Base-by-base conservation (phyloP, 1,140 invertebrate genomes). In the Vollenhovia emeryi region DNA sequence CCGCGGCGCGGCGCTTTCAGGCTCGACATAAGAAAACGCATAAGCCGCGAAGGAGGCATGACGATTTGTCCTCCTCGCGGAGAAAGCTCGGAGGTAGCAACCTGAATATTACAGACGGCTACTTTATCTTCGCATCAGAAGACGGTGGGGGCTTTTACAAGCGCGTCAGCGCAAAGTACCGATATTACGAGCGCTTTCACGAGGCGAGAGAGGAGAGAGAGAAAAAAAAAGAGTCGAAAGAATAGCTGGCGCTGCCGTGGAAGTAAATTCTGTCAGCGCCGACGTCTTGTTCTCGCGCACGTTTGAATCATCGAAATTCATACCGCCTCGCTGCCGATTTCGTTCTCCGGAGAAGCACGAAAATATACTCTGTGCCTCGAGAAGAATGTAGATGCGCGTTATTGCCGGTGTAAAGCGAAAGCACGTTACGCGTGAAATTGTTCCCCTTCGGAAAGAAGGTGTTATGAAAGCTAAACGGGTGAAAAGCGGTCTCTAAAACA, bases 171-270 rank as follows among this genome's bases (percentile, higher is more conserved):
- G 50, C 66, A 62, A n/a, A 84, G 69, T 84, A 84, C 71, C 45
- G 57, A 84, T 84, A 78, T 84, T 75, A 78, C 57, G 57, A 52
- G 43, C 27, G 80, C 73, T 84, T 76, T 78, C 71, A 60, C 50
- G 66, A 71, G 3, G 43, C n/a, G 24, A 36, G n/a, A n/a, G n/a
- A n/a, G n/a, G n/a, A n/a, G n/a, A n/a, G n/a, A n/a, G n/a, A n/a
- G 2, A n/a, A 15, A 73, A 55, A 24, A 55, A 52, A n/a, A 0
- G 13, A n/a, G n/a, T n/a, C n/a, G 1, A 52, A 33, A 57, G 50
- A 71, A 82, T 71, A 52, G 75, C 36, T 36, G 76, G 3, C 24
- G 7, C 36, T 82, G 18, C 36, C 50, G 68, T 40, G 43, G 57
- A 71, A 71, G 36, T 13, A 82, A 33, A 82, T 82, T 82, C 64